A percentile compares a stretch with the other conserved stretches of the same genome.
Conservation (phyloP, 2,888 invertebrate genomes). For the Meliscaeva auricollis region DNA sequence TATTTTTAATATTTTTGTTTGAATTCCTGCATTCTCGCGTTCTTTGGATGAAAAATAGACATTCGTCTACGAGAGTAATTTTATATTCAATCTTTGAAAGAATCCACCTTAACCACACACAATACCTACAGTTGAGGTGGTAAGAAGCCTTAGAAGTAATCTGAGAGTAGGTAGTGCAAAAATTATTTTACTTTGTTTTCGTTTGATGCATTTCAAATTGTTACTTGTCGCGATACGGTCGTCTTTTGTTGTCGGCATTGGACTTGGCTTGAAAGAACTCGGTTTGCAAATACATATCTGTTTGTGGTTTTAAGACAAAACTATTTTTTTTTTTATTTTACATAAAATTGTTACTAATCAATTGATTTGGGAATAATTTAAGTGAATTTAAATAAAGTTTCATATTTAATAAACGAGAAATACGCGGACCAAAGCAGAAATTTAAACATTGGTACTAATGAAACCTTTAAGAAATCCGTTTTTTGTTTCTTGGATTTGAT, state of each 20-base stretch:
- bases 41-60: background rate
- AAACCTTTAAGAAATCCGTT: too few species aligned
- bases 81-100: slow-evolving; percentile 53
- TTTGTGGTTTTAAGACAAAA: too few species aligned
- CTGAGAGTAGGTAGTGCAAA: slow-evolving; percentile 37
- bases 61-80: slow-evolving; percentile 46
- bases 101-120: slow-evolving; percentile 38
- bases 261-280: background rate
- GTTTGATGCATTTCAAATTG: slow-evolving; percentile 35
- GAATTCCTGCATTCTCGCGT: slow-evolving; percentile 48
- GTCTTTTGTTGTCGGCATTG: slow-evolving; percentile 4
- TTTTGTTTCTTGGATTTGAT: too few species aligned
- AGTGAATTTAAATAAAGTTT: background rate
- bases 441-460: background rate
- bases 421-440: background rate
- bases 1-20: slow-evolving; percentile 61
- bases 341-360: background rate
- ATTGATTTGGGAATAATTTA: background rate
- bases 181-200: slow-evolving; percentile 20
- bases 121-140: slow-evolving; percentile 1
- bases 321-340: too few species aligned
- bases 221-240: slow-evolving; percentile 46
- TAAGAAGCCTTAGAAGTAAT: slow-evolving; percentile 60
- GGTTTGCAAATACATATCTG: too few species aligned
- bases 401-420: background rate